phyloP scores from a whole-genome alignment of 1,140 invertebrate genomes.

The Drosophila funebris region DNA sequence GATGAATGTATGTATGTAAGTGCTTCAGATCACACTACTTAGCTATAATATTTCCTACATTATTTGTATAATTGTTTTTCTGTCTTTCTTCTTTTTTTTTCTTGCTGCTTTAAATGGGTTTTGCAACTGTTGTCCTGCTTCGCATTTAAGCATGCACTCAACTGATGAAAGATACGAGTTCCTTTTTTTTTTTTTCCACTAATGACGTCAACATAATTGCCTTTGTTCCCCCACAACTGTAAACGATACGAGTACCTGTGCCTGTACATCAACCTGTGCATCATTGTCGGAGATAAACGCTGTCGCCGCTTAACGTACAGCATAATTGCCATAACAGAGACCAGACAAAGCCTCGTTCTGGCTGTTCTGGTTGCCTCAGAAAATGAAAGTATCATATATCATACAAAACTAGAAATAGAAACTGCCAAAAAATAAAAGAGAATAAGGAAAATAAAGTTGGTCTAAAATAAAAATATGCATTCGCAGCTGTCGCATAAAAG shows the following conservation, averaged over 20 bases:
- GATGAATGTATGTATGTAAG: too few species aligned
- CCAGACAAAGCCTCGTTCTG: background rate
- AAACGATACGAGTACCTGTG: conserved; percentile 60
- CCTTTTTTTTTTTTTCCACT: conserved; percentile 37
- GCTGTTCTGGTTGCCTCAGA: background rate
- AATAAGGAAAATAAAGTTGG: background rate
- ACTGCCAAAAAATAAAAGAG: conserved; percentile 20
- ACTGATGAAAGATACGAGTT: conserved; percentile 26
- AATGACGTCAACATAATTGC: conserved; percentile 73
- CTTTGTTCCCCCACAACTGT: conserved; percentile 59
- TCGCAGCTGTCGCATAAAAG: conserved; percentile 57
- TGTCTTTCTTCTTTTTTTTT: too few species aligned
- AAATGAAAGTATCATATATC: conserved; percentile 23
- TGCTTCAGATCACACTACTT: background rate
- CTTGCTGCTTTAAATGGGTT: background rate
- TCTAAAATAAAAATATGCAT: conserved; percentile 2
- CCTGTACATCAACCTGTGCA: conserved; percentile 53
- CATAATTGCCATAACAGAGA: conserved; percentile 60
- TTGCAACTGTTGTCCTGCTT: background rate
- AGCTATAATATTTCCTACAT: background rate
- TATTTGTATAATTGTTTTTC: background rate
- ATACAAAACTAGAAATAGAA: conserved; percentile 25
- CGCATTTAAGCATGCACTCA: conserved; percentile 42
- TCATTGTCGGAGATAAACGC: conserved; percentile 65
- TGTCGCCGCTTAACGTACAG: conserved; percentile 59